Conservation (phyloP, 1,140 invertebrate genomes). For the Papilio helenus region DNA sequence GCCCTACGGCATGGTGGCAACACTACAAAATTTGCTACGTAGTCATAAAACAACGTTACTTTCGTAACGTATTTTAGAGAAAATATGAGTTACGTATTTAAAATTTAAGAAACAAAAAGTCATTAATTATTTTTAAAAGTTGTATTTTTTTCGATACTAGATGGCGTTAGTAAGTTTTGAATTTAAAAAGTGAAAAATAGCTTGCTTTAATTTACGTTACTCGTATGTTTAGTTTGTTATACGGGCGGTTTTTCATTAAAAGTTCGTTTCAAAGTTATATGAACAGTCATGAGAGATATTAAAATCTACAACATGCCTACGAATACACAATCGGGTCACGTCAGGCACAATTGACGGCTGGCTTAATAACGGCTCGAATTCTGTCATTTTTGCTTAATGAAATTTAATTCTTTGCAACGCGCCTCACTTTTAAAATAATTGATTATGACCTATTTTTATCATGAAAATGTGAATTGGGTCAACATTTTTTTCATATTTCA, state of each 20-base stretch:
- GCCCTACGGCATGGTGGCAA: neutral
- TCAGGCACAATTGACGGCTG: conserved; percentile 18
- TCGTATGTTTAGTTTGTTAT: neutral
- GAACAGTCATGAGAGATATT: conserved; percentile 9
- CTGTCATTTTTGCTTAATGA: conserved; percentile 20
- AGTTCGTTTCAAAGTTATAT: neutral
- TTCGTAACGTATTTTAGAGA: neutral
- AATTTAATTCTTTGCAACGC: conserved; percentile 22
- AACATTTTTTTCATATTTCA: conserved; percentile 14
- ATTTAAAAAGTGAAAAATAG: neutral
- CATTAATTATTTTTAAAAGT: neutral
- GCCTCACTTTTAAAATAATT: conserved; percentile 16
- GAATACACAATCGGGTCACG: conserved; percentile 15
- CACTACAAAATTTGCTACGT: neutral
- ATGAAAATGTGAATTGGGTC: neutral
- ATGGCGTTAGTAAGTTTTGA: neutral
- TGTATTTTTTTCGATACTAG: neutral
- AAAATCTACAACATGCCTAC: neutral
- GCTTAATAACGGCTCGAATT: conserved; percentile 12
- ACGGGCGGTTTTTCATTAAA: neutral
- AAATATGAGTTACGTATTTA: neutral
- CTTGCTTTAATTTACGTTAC: neutral
- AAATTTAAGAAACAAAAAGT: neutral
- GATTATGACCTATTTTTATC: conserved; percentile 9
- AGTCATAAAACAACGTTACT: neutral